phyloP scores from a whole-genome alignment of 92 coral and sea anemone genomes.

The Heliopora coerulea region DNA sequence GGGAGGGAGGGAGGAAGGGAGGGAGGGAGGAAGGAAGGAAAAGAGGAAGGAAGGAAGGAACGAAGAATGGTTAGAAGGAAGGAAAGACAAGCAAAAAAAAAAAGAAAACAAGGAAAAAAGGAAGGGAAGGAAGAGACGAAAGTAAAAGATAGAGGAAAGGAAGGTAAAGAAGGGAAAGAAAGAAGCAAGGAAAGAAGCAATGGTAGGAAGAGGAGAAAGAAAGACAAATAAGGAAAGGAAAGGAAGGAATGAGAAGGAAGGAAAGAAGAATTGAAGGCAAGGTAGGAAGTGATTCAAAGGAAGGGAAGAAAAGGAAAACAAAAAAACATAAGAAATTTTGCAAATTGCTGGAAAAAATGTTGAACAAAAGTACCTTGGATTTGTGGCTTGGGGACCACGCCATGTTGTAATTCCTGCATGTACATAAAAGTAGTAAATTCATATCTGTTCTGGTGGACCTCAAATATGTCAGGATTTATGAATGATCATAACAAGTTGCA shows the following conservation, averaged over 20 bases:
- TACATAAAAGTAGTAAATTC: not conserved
- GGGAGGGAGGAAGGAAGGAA: not conserved
- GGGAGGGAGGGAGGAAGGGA: not conserved
- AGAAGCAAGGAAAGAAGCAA: not conserved
- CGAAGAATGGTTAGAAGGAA: not conserved
- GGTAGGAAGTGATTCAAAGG: not conserved
- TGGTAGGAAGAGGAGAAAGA: not conserved
- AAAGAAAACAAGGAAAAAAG: not conserved
- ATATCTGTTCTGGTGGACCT: not conserved
- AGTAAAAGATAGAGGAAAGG: not conserved
- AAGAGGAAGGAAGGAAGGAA: not conserved
- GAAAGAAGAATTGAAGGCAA: not conserved
- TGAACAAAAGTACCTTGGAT: conserved; percentile 59
- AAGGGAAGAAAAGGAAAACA: not conserved
- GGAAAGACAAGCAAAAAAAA: not conserved
- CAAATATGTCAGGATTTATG: too few species aligned
- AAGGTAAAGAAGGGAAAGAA: not conserved
- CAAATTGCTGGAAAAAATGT: not conserved
- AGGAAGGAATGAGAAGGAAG: not conserved
- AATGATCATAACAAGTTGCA: too few species aligned
- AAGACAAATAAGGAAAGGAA: conserved; percentile 1
- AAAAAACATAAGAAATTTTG: not conserved
- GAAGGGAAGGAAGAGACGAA: not conserved
- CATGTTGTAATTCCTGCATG: conserved; percentile 84
- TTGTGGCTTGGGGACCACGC: conserved; percentile 95